These are phyloP conservation scores for Gymnosoma rotundatum DNA, from an alignment of 2,888 invertebrate genomes.

Conservation along the genomic window DNA sequence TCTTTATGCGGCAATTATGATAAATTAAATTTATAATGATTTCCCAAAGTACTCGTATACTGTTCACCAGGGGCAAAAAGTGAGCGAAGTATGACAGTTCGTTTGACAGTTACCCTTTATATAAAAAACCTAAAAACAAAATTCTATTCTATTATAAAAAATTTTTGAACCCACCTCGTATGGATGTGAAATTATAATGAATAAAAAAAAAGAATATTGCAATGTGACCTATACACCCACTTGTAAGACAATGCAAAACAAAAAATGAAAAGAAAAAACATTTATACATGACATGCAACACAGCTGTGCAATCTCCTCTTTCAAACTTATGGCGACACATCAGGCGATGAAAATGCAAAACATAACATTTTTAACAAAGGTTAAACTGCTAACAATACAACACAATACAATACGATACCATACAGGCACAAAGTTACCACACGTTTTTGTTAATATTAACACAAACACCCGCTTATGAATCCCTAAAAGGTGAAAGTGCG, in stretches of 20 bases:
- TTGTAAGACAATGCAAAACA: not conserved
- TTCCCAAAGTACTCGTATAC: no score
- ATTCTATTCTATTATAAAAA: no score
- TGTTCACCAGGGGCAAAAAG: no score
- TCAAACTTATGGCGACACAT: not conserved
- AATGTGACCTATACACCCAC: constrained; percentile 34
- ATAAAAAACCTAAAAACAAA: no score
- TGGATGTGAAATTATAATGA: not conserved
- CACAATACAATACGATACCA: no score
- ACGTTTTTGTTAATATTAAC: constrained; percentile 9
- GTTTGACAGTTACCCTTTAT: no score
- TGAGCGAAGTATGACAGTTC: no score
- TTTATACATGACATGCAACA: constrained; percentile 14
- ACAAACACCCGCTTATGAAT: not conserved
- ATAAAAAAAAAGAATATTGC: not conserved
- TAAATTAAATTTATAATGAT: no score
- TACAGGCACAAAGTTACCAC: not conserved
- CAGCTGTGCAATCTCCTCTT: constrained; percentile 7
- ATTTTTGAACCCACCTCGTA: not conserved
- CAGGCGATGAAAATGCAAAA: not conserved
- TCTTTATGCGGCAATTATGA: no score
- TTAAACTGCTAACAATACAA: constrained; percentile 22
- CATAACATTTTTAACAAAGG: constrained; percentile 2
- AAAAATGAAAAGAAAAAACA: no score
- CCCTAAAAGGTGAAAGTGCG: not conserved